Conservation (phyloP, 2,113 vertebrate genomes). For the Pelvicachromis taeniatus region DNA sequence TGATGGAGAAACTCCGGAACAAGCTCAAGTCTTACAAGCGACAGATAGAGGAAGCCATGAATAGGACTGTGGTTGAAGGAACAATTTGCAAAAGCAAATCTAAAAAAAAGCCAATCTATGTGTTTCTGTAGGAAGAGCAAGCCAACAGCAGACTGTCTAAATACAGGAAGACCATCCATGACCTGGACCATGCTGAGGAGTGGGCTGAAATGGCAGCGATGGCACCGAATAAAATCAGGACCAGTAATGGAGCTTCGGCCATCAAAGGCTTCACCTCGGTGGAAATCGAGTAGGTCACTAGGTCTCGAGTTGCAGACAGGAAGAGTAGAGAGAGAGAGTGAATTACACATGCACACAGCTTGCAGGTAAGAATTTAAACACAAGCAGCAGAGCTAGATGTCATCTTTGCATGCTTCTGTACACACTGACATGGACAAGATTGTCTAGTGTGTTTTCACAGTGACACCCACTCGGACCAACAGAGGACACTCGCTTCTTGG, state of each 20-base stretch:
- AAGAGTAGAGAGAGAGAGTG: slow-evolving; percentile 22
- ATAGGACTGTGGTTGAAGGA: too few relatives aligned
- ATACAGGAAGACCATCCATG: slow-evolving; percentile 54
- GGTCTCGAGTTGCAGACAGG: slow-evolving; percentile 41
- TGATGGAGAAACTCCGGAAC: slow-evolving; percentile 72
- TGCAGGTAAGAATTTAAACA: background rate
- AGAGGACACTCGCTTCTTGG: background rate
- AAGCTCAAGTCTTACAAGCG: slow-evolving; percentile 72
- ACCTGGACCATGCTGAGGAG: slow-evolving; percentile 67
- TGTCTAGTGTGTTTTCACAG: background rate
- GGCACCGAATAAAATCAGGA: slow-evolving; percentile 22
- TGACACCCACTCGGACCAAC: background rate
- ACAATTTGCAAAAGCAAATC: background rate
- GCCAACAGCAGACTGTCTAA: slow-evolving; percentile 67
- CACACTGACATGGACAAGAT: background rate
- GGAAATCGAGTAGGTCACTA: slow-evolving; percentile 71
- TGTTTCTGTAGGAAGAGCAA: slow-evolving; percentile 63
- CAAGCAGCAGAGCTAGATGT: background rate
- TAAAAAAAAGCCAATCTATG: background rate
- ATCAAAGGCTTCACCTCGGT: background rate
- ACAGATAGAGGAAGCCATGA: too few relatives aligned
- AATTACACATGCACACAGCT: background rate
- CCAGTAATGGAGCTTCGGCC: too few relatives aligned
- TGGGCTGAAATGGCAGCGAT: slow-evolving; percentile 54
- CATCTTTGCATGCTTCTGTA: background rate